A percentile compares a stretch with the other conserved stretches of the same genome.
phyloP scores from a whole-genome alignment of 1,140 invertebrate genomes.

The Tetraneura akinire region DNA sequence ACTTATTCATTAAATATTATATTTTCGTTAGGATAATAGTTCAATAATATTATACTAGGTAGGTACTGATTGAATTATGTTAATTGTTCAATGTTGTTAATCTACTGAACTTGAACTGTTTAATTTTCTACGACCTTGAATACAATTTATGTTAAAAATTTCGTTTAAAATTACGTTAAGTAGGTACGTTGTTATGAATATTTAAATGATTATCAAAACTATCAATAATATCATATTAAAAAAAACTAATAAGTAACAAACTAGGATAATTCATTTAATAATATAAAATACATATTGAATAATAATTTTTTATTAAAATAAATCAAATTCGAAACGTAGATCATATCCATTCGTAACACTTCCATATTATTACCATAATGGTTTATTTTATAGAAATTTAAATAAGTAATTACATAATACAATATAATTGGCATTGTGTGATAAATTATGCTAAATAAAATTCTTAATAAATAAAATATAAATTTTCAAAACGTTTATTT shows the following conservation, averaged over 20 bases:
- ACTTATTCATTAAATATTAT: no score
- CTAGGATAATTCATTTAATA: neutral
- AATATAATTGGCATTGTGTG: neutral
- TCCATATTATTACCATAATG: neutral
- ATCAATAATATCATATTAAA: neutral
- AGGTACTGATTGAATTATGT: conserved; percentile 17
- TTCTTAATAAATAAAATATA: conserved; percentile 15
- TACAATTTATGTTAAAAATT: conserved; percentile 10
- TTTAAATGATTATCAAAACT: neutral
- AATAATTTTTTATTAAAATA: neutral
- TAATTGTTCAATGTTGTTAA: neutral
- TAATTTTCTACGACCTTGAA: neutral
- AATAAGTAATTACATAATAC: neutral
- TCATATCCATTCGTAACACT: neutral
- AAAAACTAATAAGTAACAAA: neutral
- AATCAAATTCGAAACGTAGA: neutral
- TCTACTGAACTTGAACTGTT: conserved; percentile 32
- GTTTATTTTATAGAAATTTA: no score
- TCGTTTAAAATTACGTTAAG: neutral
- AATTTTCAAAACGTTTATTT: neutral
- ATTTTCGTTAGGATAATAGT: no score
- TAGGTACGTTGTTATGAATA: neutral
- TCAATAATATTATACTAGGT: no score
- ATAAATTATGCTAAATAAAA: neutral
- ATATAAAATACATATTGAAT: neutral